A percentile compares a stretch with the other conserved stretches of the same genome.
These are phyloP conservation scores for Actinostola sp. DNA, from an alignment of 92 coral and sea anemone genomes.

Conservation along the genomic window DNA sequence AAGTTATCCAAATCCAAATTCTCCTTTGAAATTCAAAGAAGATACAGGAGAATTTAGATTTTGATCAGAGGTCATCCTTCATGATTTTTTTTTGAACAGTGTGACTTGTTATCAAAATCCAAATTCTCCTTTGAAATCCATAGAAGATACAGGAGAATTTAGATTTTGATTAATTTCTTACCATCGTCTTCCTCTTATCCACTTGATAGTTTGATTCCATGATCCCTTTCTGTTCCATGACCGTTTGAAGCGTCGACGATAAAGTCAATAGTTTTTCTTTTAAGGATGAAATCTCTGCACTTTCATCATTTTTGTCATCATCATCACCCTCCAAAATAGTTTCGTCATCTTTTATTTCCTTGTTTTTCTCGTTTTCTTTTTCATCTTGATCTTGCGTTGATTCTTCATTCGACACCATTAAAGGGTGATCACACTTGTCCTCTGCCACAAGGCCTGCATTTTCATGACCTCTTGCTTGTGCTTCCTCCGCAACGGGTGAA, in stretches of 20 bases:
- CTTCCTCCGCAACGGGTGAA: slow-evolving; percentile 17
- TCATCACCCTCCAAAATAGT: background rate
- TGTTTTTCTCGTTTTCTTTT: slow-evolving; percentile 4
- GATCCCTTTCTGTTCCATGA: slow-evolving; percentile 95
- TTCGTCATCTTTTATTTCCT: slow-evolving; percentile 12
- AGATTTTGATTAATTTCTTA: slow-evolving; percentile 5
- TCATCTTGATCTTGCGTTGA: slow-evolving; percentile 12
- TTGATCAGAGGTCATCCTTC: too few species aligned
- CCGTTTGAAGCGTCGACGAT: slow-evolving; percentile 79
- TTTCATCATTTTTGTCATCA: slow-evolving; percentile 13
- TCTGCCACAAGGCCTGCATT: slow-evolving; percentile 5
- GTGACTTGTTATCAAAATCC: too few species aligned
- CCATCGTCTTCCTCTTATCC: slow-evolving; percentile 95
- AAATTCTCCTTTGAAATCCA: too few species aligned
- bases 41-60: too few species aligned
- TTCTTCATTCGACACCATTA: slow-evolving; percentile 18
- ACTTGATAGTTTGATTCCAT: slow-evolving; percentile 97
- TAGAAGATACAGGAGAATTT: background rate
- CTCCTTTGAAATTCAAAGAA: too few species aligned
- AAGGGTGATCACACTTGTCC: slow-evolving; percentile 24
- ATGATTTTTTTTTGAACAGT: too few species aligned
- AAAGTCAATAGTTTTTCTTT: slow-evolving; percentile 72
- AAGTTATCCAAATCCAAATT: too few species aligned
- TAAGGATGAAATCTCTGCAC: slow-evolving; percentile 3
- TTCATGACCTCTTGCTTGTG: background rate